Evolutionary conservation across 1,140 invertebrate species (phyloP).

Genomic region (Pteromalus puparum): DNA sequence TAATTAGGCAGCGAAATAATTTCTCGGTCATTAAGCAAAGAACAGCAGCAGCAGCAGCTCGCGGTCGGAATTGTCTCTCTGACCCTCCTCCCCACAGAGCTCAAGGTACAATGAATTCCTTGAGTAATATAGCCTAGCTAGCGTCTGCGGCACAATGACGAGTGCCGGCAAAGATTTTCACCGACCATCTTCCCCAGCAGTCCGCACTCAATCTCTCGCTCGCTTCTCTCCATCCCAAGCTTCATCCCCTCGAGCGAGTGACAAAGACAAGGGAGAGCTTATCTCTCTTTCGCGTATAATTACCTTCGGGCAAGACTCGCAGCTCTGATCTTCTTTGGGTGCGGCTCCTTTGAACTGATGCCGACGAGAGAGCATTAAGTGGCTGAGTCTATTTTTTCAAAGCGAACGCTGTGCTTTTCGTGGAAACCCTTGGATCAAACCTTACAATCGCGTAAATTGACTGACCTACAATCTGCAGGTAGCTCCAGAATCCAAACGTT

Average conservation of each 20-base stretch:
- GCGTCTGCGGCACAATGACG: constrained; percentile 4
- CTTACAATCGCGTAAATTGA: background rate
- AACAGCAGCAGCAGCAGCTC: constrained; percentile 1
- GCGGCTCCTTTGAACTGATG: too few species aligned
- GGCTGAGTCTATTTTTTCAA: background rate
- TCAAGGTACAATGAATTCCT: constrained; percentile 41
- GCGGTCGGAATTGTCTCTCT: constrained; percentile 40
- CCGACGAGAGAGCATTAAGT: background rate
- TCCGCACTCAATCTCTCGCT: constrained; percentile 32
- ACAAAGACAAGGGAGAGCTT: background rate
- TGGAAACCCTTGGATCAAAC: too few species aligned
- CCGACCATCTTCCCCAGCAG: too few species aligned
- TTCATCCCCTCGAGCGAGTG: background rate
- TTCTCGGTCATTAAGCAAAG: constrained; percentile 59
- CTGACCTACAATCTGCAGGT: too few species aligned
- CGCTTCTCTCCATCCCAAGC: too few species aligned
- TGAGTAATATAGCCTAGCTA: constrained; percentile 34
- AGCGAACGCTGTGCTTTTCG: background rate
- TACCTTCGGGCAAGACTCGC: background rate
- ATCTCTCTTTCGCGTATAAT: constrained; percentile 17
- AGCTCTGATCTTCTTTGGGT: background rate
- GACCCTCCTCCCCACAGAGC: background rate
- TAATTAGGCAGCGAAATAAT: constrained; percentile 60
- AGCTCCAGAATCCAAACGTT: too few species aligned
- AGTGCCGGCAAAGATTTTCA: background rate